Evolutionary conservation across 2,888 invertebrate genomes (phyloP).

Genomic region (Drepanosiphum platanoidis): DNA sequence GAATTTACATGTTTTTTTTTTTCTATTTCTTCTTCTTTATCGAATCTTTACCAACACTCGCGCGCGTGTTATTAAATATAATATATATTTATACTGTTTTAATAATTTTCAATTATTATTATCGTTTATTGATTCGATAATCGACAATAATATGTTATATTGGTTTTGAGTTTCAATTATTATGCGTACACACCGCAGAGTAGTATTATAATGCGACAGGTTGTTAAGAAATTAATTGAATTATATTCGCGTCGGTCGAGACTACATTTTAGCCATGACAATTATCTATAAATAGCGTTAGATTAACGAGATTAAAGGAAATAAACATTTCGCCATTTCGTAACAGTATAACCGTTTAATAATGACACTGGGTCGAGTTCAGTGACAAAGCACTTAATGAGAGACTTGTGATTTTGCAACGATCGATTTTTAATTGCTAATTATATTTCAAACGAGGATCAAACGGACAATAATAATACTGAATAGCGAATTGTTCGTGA

Average conservation of each 20-base stretch:
- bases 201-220: too few relatives aligned
- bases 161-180: neutral
- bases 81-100: too few relatives aligned
- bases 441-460: neutral
- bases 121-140: neutral
- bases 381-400: conserved; percentile 25
- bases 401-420: neutral
- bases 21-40: too few relatives aligned
- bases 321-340: conserved; percentile 13
- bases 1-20: too few relatives aligned
- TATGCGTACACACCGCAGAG: neutral
- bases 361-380: conserved; percentile 18
- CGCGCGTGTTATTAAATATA: too few relatives aligned
- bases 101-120: neutral
- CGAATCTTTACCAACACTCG: too few relatives aligned
- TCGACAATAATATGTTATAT: neutral
- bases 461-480: neutral
- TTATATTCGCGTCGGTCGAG: neutral
- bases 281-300: conserved; percentile 24
- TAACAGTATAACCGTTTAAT: conserved; percentile 32
- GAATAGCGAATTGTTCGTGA: neutral
- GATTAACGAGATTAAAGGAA: conserved; percentile 33
- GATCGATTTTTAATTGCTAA: neutral
- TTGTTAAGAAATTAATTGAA: neutral
- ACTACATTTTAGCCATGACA: neutral